Percentiles rank a stretch among this genome's conserved stretches.
These are phyloP conservation scores for Amblyjoppa proteus DNA, from an alignment of 2,888 invertebrate species.

Conservation along the genomic window DNA sequence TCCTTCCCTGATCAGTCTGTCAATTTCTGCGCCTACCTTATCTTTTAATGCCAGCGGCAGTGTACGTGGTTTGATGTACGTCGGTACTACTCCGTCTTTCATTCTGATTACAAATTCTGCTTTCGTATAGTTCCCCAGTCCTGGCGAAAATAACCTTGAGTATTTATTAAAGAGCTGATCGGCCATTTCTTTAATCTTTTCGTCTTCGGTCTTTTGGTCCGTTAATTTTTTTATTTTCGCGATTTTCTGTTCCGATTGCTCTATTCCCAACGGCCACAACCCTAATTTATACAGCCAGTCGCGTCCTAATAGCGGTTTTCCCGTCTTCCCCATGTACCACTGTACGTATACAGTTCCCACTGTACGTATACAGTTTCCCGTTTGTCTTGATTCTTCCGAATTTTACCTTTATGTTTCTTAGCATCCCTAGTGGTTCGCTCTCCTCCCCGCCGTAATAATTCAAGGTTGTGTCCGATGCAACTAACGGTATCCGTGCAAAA, in stretches of 20 bases:
- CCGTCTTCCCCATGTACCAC: constrained; percentile 28
- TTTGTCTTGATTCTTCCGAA: constrained; percentile 7
- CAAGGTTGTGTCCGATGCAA: background rate
- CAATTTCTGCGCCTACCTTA: constrained; percentile 44
- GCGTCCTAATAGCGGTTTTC: constrained; percentile 55
- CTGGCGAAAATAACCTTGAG: constrained; percentile 13
- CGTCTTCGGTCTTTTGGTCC: background rate
- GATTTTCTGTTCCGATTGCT: constrained; percentile 1
- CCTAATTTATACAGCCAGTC: constrained; percentile 52
- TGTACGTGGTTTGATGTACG: constrained; percentile 59
- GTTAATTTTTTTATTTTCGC: constrained; percentile 15
- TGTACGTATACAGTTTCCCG: constrained; percentile 34
- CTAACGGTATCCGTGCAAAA: background rate
- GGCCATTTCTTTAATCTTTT: constrained; percentile 27
- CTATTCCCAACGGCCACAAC: constrained; percentile 49
- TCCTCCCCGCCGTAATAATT: constrained; percentile 3
- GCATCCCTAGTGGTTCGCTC: constrained; percentile 2
- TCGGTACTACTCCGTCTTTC: constrained; percentile 64
- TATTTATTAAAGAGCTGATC: constrained; percentile 32
- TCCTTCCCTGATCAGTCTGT: constrained; percentile 39
- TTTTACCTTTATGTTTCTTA: constrained; percentile 13
- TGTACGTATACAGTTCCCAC: too few species aligned
- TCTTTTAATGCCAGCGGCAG: constrained; percentile 55
- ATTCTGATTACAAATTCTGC: constrained; percentile 41
- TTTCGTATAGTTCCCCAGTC: constrained; percentile 54